Base-by-base conservation (phyloP, 2,797 vertebrate species). In the Pseudocheirus occidentalis region DNA sequence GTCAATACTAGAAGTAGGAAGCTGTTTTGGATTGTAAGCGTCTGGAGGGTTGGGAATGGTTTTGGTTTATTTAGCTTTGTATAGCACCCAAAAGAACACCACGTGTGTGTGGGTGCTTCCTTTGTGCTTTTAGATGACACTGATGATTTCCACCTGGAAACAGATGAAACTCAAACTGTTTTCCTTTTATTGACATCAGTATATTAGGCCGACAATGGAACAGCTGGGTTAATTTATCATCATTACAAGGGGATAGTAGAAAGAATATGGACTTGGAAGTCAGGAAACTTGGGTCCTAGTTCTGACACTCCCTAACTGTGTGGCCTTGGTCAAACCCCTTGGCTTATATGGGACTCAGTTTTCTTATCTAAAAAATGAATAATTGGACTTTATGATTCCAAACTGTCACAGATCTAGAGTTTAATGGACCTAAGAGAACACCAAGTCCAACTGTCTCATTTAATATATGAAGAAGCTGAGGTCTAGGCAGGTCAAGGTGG, bases 201-300 rank as follows among this genome's bases (percentile, higher is more conserved):
- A 55, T 34, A 92, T 28, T n/a, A 56, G 21, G 40, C 29, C 40
- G 46, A 31, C 1, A 24, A 4, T 4, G 9, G 6, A n/a, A 31
- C 11, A 55, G 50, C 57, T 50, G 31, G 24, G 29, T 4, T 7
- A 0, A 6, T 46, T 52, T 12, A 87, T 11, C 34, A 24, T 40
- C 16, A 18, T 81, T n/a, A 7, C 1, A 81, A 40, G 54, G 24
- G 7, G 0, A 6, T 0, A 12, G 9, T 11, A 46, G 73, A 66
- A 50, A 57, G 56, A 34, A 2, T 0, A 3, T 1, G 5, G 13
- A 12, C 1, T 40, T 53, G 18, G 21, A 1, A 10, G 9, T 0
- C 10, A 53, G 66, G 11, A 3, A 91, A 29, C 27, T 16, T 7
- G 55, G 31, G 24, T 50, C 55, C 58, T 87, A 12, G 24, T 87